phyloP scores from a whole-genome alignment of 2,113 vertebrate species.

The Amphilophus citrinellus region DNA sequence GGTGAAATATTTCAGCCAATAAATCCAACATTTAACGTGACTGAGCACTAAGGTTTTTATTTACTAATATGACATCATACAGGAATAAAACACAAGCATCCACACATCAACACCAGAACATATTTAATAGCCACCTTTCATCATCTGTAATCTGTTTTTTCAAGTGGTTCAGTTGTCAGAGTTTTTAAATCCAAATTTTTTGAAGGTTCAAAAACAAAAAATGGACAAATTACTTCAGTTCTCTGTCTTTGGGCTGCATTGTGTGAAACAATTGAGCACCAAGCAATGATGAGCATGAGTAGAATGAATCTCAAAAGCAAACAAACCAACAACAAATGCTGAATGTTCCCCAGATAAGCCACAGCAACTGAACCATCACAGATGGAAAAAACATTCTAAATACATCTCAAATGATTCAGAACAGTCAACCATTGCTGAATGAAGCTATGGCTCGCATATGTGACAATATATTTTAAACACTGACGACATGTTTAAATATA shows the following conservation, averaged over 20 bases:
- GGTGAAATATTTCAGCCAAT: conserved; percentile 36
- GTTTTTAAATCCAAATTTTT: conserved; percentile 74
- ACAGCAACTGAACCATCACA: conserved; percentile 87
- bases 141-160: conserved; percentile 84
- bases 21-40: conserved; percentile 20
- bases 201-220: conserved; percentile 55
- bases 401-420: conserved; percentile 73
- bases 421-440: conserved; percentile 69
- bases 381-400: conserved; percentile 85
- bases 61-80: conserved; percentile 3
- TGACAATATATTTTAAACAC: conserved; percentile 86
- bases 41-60: conserved; percentile 1
- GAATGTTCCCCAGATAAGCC: conserved; percentile 79
- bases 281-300: conserved; percentile 72
- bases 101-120: conserved; percentile 32
- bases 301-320: conserved; percentile 74
- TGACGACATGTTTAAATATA: conserved; percentile 82
- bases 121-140: conserved; percentile 65
- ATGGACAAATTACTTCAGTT: conserved; percentile 83
- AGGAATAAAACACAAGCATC: conserved; percentile 37
- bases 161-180: conserved; percentile 89
- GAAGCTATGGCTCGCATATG: conserved; percentile 71
- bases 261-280: conserved; percentile 79
- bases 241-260: conserved; percentile 86
- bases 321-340: conserved; percentile 71